Base-by-base conservation (phyloP, 2,797 vertebrate genomes). In the Chaenodraco wilsoni region DNA sequence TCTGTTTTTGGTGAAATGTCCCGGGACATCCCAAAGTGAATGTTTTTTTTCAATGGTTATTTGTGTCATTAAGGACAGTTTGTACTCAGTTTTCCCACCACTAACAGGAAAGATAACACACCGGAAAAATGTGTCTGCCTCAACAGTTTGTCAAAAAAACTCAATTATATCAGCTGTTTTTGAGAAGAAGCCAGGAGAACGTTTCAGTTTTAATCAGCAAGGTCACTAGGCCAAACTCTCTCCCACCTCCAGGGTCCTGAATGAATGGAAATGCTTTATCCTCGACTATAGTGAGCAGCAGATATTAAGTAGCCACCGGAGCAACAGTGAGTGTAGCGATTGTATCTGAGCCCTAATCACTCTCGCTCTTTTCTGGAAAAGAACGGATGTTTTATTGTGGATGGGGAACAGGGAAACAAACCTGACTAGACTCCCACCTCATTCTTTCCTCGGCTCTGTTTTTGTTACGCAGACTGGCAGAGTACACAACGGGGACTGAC, bases 361-460 rank as follows among this genome's bases (percentile, higher is more conserved):
- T 79, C 73, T 72, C 45, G 15, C 54, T 65, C 69, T 77, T 83
- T 83, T 71, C 63, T 5, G 40, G 69, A 86, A 82, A 79, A 65
- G 49, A 67, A 37, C 27, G 14, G 62, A 88, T 79, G 79, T 88
- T 89, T 88, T 79, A 79, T 84, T 68, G 59, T 78, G 58, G 80
- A 79, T 59, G 41, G 69, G 65, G 74, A 59, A 57, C 33, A 69
- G 58, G 71, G 61, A 37, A 61, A 45, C 65, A 76, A 65, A n/a
- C 11, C 65, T 19, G 70, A 70, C 74, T 46, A 51, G 63, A 68
- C 75, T 86, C 81, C 84, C 73, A 50, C 67, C 76, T 89, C 76
- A 82, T 86, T 89, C 86, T 89, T 88, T 82, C 50, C 78, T 61
- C 58, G 51, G 49, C 73, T 87, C 59, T 91, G 80, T 90, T 93